Base-by-base conservation (phyloP, 2,113 vertebrate species). In the Electrona antarctica region DNA sequence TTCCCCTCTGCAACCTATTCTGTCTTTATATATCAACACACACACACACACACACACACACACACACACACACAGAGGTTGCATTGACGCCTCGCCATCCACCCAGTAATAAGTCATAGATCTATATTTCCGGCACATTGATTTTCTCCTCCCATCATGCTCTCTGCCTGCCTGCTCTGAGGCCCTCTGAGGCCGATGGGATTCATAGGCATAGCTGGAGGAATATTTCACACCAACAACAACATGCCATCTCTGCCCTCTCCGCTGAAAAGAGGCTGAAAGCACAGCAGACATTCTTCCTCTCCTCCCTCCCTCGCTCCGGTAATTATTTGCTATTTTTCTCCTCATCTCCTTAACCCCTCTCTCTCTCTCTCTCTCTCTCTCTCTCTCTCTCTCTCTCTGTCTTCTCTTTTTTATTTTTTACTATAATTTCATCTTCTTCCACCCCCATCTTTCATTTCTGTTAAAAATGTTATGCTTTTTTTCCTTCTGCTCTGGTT, bases 101-200 rank as follows among this genome's bases (percentile, higher is more conserved):
- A 47, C 21, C 33, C 56, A 49, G 28, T 48, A 65, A 71, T n/a
- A 65, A 62, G 9, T 69, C 47, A 11, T 12, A 7, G 64, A 56
- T 50, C 13, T 6, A 47, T 7, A 46, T 29, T 48, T 21, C 1
- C 15, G 13, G 46, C 52, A 46, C 66, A 83, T 79, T 70, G 81
- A 79, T 77, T 76, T 74, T 66, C 9, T 74, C 63, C 60, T 51
- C 60, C 15, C 33, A 0, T 64, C n/a, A n/a, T n/a, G n/a, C n/a
- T 48, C 45, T 71, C 12, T 8, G n/a, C 41, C 60, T 7, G 21
- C 21, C 21, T 52, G 21, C n/a, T n/a, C n/a, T n/a, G n/a, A n/a
- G 21, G 6, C 50, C 15, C 21, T 13, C 60, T 45, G 49, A 64
- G 48, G 62, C 66, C 21, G 48, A 56, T 4, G 65, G 2, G 1